Base-by-base conservation (phyloP, 2,888 invertebrate species). In the Thelaira solivaga region DNA sequence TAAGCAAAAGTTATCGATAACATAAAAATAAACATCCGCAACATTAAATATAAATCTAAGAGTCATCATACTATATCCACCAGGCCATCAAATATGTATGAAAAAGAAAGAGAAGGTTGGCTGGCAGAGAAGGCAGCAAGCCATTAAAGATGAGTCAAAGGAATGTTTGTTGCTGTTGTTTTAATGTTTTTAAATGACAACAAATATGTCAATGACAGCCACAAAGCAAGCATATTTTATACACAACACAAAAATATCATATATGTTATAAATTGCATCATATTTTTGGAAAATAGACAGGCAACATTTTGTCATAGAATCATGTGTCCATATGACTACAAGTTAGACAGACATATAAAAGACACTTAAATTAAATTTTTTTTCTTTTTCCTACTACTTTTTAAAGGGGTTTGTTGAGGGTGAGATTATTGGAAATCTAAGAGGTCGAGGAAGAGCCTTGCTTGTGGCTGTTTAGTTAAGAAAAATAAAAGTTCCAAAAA, bases 161-260 rank as follows among this genome's bases (percentile, higher is more conserved):
- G n/a, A n/a, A n/a, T n/a, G n/a, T n/a, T 13, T 11, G 29, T 26
- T 31, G 41, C 24, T 65, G 49, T 72, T 72, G 73, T 61, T 67
- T 85, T 84, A 81, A 84, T 86, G 84, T 84, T 84, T 85, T 83
- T 82, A 83, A 85, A 85, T 86, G 85, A 85, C 83, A 82, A 81
- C 82, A 84, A 84, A 86, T 86, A 85, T 85, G 84, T 86, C 85
- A 86, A 81, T 85, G 85, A 84, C 76, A 69, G 69, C 39, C 62
- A 31, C 76, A 64, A 36, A 78, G 55, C 67, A 74, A 49, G 67
- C 64, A 73, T 73, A 77, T 72, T n/a, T n/a, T n/a, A n/a, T n/a
- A 31, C 4, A 8, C 49, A 77, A 62, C 59, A 74, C 61, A 74
- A 74, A 74, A 69, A 78, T 74, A 74, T 74, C 69, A 78, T 78